Evolutionary conservation across 2,888 invertebrate genomes (phyloP).

Genomic region (Drosophila lacicola): DNA sequence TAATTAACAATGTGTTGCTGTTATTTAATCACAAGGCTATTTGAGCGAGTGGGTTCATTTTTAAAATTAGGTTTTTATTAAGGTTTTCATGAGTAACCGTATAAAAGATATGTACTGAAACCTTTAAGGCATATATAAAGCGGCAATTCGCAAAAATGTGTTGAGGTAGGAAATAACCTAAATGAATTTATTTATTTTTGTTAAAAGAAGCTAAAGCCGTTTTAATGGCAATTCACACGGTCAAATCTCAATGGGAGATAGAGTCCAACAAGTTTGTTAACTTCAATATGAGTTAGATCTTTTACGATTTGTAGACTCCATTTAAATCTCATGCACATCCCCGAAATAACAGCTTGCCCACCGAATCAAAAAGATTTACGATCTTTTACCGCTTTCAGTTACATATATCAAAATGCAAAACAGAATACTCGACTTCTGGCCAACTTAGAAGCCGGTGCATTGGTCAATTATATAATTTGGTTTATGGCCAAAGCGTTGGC

Average conservation of each 20-base stretch:
- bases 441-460: slow-evolving; percentile 15
- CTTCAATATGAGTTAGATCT: too few relatives aligned
- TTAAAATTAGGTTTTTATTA: too few relatives aligned
- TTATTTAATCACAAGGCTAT: background rate
- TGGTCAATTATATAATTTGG: slow-evolving; percentile 62
- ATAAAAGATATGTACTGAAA: too few relatives aligned
- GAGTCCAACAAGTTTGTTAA: too few relatives aligned
- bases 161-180: background rate
- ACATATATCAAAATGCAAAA: slow-evolving; percentile 30
- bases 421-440: background rate
- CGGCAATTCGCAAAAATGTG: too few relatives aligned
- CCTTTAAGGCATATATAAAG: too few relatives aligned
- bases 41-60: too few relatives aligned
- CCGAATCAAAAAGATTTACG: slow-evolving; percentile 7
- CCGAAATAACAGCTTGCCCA: slow-evolving; percentile 5
- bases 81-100: too few relatives aligned
- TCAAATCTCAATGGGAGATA: too few relatives aligned
- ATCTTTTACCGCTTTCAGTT: background rate
- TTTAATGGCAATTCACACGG: too few relatives aligned
- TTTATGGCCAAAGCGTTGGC: slow-evolving; percentile 43
- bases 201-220: background rate
- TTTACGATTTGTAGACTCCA: too few relatives aligned
- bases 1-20: background rate
- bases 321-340: background rate
- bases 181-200: background rate